Evolutionary conservation across 2,888 invertebrate species (phyloP).

Genomic region (Heteromyza rotundicornis): DNA sequence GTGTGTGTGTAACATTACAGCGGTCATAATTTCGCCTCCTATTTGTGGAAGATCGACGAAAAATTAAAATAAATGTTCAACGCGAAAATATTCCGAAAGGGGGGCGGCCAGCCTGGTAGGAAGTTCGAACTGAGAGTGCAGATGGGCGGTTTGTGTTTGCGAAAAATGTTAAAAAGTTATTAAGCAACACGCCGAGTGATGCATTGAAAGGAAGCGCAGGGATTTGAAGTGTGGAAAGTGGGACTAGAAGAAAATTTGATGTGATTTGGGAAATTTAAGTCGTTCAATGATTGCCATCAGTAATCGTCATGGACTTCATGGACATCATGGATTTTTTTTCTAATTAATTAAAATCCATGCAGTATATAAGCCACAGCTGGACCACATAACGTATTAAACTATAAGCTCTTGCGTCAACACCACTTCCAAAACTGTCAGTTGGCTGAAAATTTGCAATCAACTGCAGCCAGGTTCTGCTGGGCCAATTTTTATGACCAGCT

Average conservation of each 20-base stretch:
- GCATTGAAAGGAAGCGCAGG: too few relatives aligned
- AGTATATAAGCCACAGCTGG: too few relatives aligned
- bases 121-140: background rate
- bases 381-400: too few relatives aligned
- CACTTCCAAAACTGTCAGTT: too few relatives aligned
- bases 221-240: too few relatives aligned
- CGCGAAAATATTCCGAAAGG: slow-evolving; percentile 25
- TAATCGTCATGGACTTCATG: too few relatives aligned
- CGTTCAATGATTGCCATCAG: too few relatives aligned
- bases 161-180: slow-evolving; percentile 1
- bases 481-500: slow-evolving; percentile 20
- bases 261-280: too few relatives aligned
- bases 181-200: background rate
- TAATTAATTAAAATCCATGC: too few relatives aligned
- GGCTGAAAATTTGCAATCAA: too few relatives aligned
- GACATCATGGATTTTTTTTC: too few relatives aligned
- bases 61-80: slow-evolving; percentile 51
- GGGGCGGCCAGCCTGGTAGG: background rate
- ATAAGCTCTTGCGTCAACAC: slow-evolving; percentile 23
- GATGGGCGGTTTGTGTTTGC: background rate
- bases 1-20: background rate
- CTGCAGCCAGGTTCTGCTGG: background rate
- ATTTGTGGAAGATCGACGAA: slow-evolving; percentile 40
- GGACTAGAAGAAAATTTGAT: too few relatives aligned
- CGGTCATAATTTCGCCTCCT: slow-evolving; percentile 29